Base-by-base conservation (phyloP, 2,113 vertebrate genomes). In the Todiramphus saurophagus region DNA sequence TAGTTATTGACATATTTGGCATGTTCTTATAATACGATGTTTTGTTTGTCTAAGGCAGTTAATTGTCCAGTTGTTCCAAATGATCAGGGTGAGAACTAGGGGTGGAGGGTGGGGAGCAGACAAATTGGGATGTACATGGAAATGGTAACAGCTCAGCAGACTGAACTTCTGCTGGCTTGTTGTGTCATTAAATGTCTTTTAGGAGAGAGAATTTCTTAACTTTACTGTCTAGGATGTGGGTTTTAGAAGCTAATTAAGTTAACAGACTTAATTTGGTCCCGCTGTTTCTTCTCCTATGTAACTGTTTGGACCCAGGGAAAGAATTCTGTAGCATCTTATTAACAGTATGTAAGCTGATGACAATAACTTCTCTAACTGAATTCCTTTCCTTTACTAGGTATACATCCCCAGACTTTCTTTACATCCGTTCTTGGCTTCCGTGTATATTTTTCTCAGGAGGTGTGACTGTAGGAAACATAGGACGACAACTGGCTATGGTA, bases 401-500 rank as follows among this genome's bases (percentile, higher is more conserved):
- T 87, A 99, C 99, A 1, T 99, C 99, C 83, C 99, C 99, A 67
- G 99, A 99, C 80, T 99, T 99, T 84, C 97, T 99, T 85, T 99
- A 99, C 76, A 99, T 99, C 23, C 99, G 99, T 79, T 99, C 99
- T 60, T 99, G 99, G 99, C 98, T 99, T 63, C 99, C 99, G 0
- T 99, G 99, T 91, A 99, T 99, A 95, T 99, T 99, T 97, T 99
- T 99, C 98, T 99, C 99, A 7, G 99, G 99, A 58, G 99, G 99
- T 8, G 99, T 99, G 44, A 99, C 99, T 4, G 99, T 99, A 85
- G 99, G 99, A 59, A 99, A 99, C 98, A 99, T 99, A 66, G 99
- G 99, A 90, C 98, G 99, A 10, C 99, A 99, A 86, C 98, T 99
- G 83, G 99, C 99, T 28, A 99, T 99, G 99, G 99, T 99, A 97